A percentile compares a stretch with the other conserved stretches of the same genome.
Evolutionary conservation across 2,888 invertebrate species (phyloP).

Genomic region (Stegophylla sp.): DNA sequence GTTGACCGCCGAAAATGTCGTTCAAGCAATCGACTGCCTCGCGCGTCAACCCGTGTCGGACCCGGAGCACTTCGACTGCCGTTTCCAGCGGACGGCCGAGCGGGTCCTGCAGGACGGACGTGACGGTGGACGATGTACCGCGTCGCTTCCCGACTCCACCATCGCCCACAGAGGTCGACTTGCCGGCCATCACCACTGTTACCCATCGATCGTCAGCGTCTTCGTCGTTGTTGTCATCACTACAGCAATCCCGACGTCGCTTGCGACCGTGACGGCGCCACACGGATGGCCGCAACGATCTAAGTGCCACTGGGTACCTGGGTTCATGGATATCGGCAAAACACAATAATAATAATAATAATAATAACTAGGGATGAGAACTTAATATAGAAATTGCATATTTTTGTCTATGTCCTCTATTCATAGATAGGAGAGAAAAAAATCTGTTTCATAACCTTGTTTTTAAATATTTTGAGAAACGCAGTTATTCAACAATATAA

Average conservation of each 20-base stretch:
- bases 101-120: slow-evolving; percentile 2
- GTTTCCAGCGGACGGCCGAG: slow-evolving; percentile 14
- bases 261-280: not conserved
- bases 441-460: too few relatives aligned
- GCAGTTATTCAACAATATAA: too few relatives aligned
- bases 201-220: not conserved
- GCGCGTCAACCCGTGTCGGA: slow-evolving; percentile 38
- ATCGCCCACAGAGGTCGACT: too few relatives aligned
- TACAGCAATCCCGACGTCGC: not conserved
- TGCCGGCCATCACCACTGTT: not conserved
- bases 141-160: not conserved
- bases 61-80: slow-evolving; percentile 21
- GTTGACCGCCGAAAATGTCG: slow-evolving; percentile 55
- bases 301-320: slow-evolving; percentile 34
- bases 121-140: not conserved
- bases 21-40: slow-evolving; percentile 50
- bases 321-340: too few relatives aligned
- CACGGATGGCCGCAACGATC: not conserved
- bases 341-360: too few relatives aligned
- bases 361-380: too few relatives aligned
- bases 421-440: too few relatives aligned
- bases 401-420: too few relatives aligned
- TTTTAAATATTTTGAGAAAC: too few relatives aligned
- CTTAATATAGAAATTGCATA: too few relatives aligned
- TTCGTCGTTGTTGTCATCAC: not conserved